Conservation (phyloP, 2,113 vertebrate genomes). For the Oryzias melastigma region DNA sequence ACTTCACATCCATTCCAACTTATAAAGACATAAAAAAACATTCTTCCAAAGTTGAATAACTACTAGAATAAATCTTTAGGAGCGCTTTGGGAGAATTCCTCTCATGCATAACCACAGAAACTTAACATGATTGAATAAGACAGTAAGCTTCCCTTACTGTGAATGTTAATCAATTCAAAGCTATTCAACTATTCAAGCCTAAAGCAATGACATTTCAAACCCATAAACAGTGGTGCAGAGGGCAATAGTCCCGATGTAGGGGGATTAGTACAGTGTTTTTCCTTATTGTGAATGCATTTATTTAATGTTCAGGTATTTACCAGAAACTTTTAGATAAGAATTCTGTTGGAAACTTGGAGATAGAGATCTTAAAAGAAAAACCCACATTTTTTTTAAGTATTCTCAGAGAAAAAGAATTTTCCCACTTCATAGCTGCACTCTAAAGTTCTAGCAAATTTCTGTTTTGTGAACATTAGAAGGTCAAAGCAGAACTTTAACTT, state of each 20-base stretch:
- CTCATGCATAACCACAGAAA: constrained; percentile 66
- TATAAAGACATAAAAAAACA: constrained; percentile 31
- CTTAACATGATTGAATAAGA: constrained; percentile 71
- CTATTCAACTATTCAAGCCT: constrained; percentile 76
- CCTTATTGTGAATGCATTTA: constrained; percentile 44
- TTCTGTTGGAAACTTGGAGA: background rate
- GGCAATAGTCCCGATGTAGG: constrained; percentile 48
- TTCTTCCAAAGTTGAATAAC: constrained; percentile 26
- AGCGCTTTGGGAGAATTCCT: constrained; percentile 54
- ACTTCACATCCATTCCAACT: constrained; percentile 41
- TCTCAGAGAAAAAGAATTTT: constrained; percentile 70
- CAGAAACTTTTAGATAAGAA: constrained; percentile 1
- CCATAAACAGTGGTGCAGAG: constrained; percentile 68
- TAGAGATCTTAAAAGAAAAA: constrained; percentile 4
- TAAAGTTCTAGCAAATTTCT: too few species aligned
- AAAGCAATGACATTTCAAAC: constrained; percentile 77
- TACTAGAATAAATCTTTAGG: constrained; percentile 45
- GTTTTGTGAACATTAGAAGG: background rate
- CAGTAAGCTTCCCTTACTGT: constrained; percentile 68
- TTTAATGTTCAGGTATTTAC: constrained; percentile 33
- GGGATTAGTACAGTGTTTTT: constrained; percentile 41
- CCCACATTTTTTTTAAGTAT: constrained; percentile 41
- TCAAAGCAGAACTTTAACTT: background rate
- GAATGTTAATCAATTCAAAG: constrained; percentile 79
- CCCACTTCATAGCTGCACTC: too few species aligned